Evolutionary conservation across 1,140 invertebrate species (phyloP), one percentile per base, ranked within the genome.

Genomic region (Atta colombica): DNA sequence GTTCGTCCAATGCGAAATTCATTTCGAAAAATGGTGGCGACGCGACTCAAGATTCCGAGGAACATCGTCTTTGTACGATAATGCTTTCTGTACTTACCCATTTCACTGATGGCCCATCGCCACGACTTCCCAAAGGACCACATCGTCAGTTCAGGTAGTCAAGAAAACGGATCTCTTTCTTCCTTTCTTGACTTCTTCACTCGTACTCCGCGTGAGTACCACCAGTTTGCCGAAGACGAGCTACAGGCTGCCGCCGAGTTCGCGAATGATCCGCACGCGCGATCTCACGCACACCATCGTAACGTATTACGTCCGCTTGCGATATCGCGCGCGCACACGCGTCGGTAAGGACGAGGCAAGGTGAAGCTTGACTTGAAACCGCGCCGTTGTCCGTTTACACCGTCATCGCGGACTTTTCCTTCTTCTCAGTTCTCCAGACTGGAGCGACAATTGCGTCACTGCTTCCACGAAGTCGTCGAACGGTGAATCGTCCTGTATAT

Each of bases 11-110:
- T 51, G 45, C 28, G 77, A 35, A 53, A 35, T 53, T 68, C 28
- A 35, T 68, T 35, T 31, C 5, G 31, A 69, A 69, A 80, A 81
- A 69, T 81, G 65, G 21, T 31, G 16, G 31, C 21, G 14, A n/a
- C 45, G 60, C 63, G 49, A 49, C n/a, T 18, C 39, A 45, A 45
- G 10, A 45, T 12, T 45, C 10, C 39, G 5, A 16, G 25, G 16
- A 61, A 49, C 16, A 25, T 25, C 6, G 39, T 7, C 45, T 77
- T 21, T 49, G 45, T 58, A 21, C 10, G 7, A 14, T 12, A 21
- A 21, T 3, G 25, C 21, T 63, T 12, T 10, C 4, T 31, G 58
- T 51, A 69, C 88, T 84, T 49, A 90, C 89, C 88, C 6, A 55
- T 78, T n/a, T 63, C 49, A 18, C 55, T 69, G 55, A 18, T 10